Conservation (phyloP, 2,113 vertebrate species). For the Pelodiscus sinensis region DNA sequence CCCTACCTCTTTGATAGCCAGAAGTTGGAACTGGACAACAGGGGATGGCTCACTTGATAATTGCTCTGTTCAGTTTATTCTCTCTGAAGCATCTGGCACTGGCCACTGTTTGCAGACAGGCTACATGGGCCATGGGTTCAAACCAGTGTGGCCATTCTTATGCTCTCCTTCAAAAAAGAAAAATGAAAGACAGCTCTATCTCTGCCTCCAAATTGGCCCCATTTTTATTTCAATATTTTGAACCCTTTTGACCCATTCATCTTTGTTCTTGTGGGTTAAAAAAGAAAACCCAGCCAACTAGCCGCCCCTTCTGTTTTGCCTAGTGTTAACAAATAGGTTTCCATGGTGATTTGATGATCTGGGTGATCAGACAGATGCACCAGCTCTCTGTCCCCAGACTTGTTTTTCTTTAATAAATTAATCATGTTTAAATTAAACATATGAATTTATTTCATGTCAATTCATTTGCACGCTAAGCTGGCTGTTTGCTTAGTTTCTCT, state of each 20-base stretch:
- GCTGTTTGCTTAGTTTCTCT: conserved; percentile 19
- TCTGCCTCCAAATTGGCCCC: neutral
- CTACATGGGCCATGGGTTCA: neutral
- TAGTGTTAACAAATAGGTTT: conserved; percentile 75
- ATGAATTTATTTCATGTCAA: conserved; percentile 75
- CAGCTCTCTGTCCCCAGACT: conserved; percentile 56
- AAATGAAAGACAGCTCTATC: accelerated
- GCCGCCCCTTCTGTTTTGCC: conserved; percentile 1
- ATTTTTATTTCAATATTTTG: conserved; percentile 32
- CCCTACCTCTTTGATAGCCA: neutral
- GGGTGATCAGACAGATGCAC: conserved; percentile 40
- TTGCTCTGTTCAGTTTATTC: neutral
- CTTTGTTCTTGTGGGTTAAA: neutral
- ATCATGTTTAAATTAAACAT: conserved; percentile 77
- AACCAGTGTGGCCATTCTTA: neutral
- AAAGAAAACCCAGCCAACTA: neutral
- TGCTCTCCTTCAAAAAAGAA: neutral
- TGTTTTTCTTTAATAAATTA: conserved; percentile 72
- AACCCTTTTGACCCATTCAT: conserved; percentile 26
- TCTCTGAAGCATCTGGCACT: neutral
- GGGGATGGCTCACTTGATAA: neutral
- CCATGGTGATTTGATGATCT: conserved; percentile 71
- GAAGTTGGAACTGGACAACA: neutral
- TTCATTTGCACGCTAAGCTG: conserved; percentile 75
- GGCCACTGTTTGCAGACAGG: neutral